Evolutionary conservation across 1,140 invertebrate genomes (phyloP).

Genomic region (Drosophila fuyamai): DNA sequence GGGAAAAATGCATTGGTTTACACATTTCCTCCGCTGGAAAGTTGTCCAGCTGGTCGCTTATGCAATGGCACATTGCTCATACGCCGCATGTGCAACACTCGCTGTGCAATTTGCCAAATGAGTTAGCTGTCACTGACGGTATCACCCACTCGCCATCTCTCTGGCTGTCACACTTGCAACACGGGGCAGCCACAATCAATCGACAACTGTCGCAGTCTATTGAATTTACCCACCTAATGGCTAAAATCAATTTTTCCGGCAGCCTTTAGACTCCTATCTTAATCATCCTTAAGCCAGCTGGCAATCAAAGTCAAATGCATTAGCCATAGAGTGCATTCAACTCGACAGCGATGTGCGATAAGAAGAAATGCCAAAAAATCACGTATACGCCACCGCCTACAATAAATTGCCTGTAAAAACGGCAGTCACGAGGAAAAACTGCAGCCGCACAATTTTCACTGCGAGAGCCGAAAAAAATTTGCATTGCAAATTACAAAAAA

Average conservation of each 20-base stretch:
- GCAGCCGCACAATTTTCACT: conserved; percentile 71
- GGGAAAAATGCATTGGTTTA: conserved; percentile 60
- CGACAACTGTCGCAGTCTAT: conserved; percentile 30
- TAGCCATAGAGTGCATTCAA: conserved; percentile 66
- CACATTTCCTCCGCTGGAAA: conserved; percentile 54
- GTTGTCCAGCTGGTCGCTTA: conserved; percentile 49
- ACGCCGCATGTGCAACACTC: conserved; percentile 46
- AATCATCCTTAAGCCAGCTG: conserved; percentile 26
- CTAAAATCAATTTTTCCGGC: conserved; percentile 10
- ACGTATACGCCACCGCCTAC: conserved; percentile 75
- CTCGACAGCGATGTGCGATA: conserved; percentile 63
- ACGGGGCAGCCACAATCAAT: conserved; percentile 26
- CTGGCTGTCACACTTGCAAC: conserved; percentile 20
- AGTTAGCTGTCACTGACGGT: conserved; percentile 36
- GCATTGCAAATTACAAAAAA: conserved; percentile 66
- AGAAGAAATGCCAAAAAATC: conserved; percentile 76
- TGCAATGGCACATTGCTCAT: conserved; percentile 61
- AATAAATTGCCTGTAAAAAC: conserved; percentile 26
- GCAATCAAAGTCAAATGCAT: conserved; percentile 54
- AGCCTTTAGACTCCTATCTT: conserved; percentile 2
- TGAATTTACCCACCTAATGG: conserved; percentile 3
- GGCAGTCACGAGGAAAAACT: conserved; percentile 60
- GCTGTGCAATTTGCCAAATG: conserved; percentile 64
- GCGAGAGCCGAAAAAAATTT: conserved; percentile 69
- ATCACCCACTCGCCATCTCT: conserved; percentile 62